Conservation (phyloP, 2,797 vertebrate species). For the Takifugu rubripes region DNA sequence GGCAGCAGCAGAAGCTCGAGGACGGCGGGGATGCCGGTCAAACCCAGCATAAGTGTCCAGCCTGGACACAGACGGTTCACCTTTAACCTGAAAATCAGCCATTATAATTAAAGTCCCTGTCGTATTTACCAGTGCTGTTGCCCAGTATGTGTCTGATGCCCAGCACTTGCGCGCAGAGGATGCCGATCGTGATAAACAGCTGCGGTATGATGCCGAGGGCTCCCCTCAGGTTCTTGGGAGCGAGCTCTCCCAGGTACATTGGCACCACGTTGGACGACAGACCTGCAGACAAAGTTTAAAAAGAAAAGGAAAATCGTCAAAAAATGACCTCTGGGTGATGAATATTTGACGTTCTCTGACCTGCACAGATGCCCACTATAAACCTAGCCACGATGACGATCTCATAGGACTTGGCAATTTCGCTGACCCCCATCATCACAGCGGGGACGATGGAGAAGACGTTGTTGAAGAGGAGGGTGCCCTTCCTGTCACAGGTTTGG, state of each 20-base stretch:
- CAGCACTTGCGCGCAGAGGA: constrained; percentile 87
- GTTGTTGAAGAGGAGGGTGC: constrained; percentile 92
- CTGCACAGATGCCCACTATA: constrained; percentile 90
- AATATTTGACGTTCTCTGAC: constrained; percentile 54
- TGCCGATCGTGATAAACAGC: constrained; percentile 92
- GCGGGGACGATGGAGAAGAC: constrained; percentile 89
- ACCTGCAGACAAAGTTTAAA: constrained; percentile 66
- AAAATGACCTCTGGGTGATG: neutral
- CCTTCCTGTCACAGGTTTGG: constrained; percentile 79
- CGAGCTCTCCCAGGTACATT: constrained; percentile 92
- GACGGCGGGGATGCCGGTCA: constrained; percentile 85
- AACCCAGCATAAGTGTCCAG: constrained; percentile 84
- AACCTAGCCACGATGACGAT: constrained; percentile 86
- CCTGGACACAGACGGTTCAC: constrained; percentile 43
- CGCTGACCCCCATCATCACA: constrained; percentile 89
- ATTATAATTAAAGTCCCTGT: neutral
- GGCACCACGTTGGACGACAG: constrained; percentile 93
- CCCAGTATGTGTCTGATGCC: constrained; percentile 83
- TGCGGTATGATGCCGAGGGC: constrained; percentile 84
- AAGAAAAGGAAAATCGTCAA: neutral
- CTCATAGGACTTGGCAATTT: constrained; percentile 81
- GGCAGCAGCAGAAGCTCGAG: constrained; percentile 84
- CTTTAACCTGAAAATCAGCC: neutral
- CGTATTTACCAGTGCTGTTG: constrained; percentile 71
- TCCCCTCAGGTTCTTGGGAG: constrained; percentile 89